phyloP scores from a whole-genome alignment of 2,888 invertebrate genomes.

The Harpalus rubripes region DNA sequence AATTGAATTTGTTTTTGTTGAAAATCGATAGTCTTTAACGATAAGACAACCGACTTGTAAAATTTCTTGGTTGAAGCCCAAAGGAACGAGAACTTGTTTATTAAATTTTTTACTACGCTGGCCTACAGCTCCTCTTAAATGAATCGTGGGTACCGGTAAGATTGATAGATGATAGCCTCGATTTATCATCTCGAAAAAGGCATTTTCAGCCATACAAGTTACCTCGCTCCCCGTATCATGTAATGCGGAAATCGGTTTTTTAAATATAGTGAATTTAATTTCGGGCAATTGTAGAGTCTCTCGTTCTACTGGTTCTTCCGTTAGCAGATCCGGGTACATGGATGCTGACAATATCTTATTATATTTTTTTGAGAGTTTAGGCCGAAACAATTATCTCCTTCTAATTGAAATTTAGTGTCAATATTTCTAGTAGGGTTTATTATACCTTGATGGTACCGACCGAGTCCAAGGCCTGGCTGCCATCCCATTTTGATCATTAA shows the following conservation, averaged over 20 bases:
- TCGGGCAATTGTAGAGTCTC: no score
- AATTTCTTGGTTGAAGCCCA: slow-evolving; percentile 22
- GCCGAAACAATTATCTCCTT: no score
- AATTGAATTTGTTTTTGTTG: neutral
- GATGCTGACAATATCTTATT: no score
- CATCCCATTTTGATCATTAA: neutral
- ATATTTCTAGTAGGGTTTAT: no score
- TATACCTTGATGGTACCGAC: no score
- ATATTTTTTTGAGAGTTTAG: no score
- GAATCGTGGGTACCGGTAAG: slow-evolving; percentile 15
- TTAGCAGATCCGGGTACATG: no score
- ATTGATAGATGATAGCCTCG: slow-evolving; percentile 52
- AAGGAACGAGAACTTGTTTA: slow-evolving; percentile 56
- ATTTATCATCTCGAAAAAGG: slow-evolving; percentile 21
- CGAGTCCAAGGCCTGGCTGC: neutral
- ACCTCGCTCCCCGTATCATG: slow-evolving; percentile 68
- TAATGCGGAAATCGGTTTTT: neutral
- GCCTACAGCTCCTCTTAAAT: slow-evolving; percentile 63
- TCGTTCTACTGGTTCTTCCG: no score
- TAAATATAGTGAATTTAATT: no score
- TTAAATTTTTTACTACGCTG: slow-evolving; percentile 62
- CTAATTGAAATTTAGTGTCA: no score
- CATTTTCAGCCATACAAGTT: slow-evolving; percentile 66
- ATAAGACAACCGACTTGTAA: slow-evolving; percentile 46
- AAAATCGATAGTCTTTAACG: slow-evolving; percentile 59